Evolutionary conservation across 2,797 vertebrate species (phyloP).

Genomic region (Neosilurus mollespiculum): DNA sequence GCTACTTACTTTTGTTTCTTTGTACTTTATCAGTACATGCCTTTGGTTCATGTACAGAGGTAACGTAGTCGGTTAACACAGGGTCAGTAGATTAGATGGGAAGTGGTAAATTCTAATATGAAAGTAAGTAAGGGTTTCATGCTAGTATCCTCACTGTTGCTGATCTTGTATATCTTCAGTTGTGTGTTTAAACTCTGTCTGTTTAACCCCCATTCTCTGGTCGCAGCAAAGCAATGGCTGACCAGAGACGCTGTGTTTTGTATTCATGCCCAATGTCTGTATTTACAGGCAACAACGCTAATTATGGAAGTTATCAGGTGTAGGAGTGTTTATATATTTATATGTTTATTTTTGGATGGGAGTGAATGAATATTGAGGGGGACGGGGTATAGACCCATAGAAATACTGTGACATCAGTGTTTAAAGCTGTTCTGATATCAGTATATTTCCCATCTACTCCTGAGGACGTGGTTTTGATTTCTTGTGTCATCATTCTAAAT

Average conservation of each 20-base stretch:
- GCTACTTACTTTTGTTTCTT: too few relatives aligned
- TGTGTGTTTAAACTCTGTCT: neutral
- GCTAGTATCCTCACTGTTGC: neutral
- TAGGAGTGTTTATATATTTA: too few relatives aligned
- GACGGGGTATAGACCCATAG: neutral
- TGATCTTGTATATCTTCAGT: neutral
- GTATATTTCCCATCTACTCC: neutral
- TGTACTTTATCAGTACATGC: too few relatives aligned
- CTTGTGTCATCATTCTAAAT: neutral
- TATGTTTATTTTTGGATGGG: too few relatives aligned
- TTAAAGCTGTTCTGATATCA: neutral
- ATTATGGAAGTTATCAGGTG: too few relatives aligned
- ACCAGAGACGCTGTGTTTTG: neutral
- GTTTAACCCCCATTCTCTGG: neutral
- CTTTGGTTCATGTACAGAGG: neutral
- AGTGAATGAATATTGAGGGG: neutral
- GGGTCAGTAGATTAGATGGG: neutral
- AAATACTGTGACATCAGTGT: neutral
- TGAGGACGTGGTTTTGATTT: neutral
- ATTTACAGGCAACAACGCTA: neutral
- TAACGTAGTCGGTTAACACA: neutral
- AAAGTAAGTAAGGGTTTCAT: neutral
- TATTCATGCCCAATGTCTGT: neutral
- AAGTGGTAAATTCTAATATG: neutral
- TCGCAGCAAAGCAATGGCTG: neutral